Evolutionary conservation across 2,797 vertebrate species (phyloP).

Genomic region (Sebastiscus tertius): DNA sequence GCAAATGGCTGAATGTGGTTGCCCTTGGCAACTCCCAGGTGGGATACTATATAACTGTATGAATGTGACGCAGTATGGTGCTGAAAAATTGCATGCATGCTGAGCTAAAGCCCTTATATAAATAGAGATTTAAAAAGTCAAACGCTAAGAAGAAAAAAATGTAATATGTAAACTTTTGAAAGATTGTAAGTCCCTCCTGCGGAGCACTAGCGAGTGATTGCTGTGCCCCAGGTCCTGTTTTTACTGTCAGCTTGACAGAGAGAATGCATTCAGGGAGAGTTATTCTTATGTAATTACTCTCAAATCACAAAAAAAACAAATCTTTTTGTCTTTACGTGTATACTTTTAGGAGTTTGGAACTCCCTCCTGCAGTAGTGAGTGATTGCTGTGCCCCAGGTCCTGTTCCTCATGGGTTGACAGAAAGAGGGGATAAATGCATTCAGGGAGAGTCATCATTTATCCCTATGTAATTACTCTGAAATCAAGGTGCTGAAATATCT

Average conservation of each 20-base stretch:
- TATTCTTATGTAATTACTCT: constrained; percentile 67
- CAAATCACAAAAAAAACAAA: constrained; percentile 43
- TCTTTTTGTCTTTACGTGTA: constrained; percentile 49
- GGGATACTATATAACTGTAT: constrained; percentile 47
- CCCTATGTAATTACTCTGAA: constrained; percentile 74
- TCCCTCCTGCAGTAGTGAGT: constrained; percentile 54
- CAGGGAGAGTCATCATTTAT: constrained; percentile 76
- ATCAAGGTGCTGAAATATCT: constrained; percentile 76
- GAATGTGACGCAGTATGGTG: constrained; percentile 44
- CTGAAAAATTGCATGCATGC: constrained; percentile 30
- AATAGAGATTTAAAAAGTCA: constrained; percentile 43
- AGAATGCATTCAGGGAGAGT: constrained; percentile 48
- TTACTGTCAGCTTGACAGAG: constrained; percentile 35
- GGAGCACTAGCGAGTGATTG: constrained; percentile 47
- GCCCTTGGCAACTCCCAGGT: constrained; percentile 59
- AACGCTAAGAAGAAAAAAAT: constrained; percentile 13
- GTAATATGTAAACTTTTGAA: constrained; percentile 42
- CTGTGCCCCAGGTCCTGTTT: constrained; percentile 46
- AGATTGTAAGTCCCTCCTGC: constrained; percentile 40
- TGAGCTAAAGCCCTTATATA: constrained; percentile 20
- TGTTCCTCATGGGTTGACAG: constrained; percentile 64
- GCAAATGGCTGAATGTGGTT: constrained; percentile 25
- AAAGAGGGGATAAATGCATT: constrained; percentile 54
- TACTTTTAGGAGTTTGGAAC: constrained; percentile 57
- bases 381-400: constrained; percentile 70